Evolutionary conservation across 2,888 invertebrate species (phyloP).

Genomic region (Mythimna ferrago): DNA sequence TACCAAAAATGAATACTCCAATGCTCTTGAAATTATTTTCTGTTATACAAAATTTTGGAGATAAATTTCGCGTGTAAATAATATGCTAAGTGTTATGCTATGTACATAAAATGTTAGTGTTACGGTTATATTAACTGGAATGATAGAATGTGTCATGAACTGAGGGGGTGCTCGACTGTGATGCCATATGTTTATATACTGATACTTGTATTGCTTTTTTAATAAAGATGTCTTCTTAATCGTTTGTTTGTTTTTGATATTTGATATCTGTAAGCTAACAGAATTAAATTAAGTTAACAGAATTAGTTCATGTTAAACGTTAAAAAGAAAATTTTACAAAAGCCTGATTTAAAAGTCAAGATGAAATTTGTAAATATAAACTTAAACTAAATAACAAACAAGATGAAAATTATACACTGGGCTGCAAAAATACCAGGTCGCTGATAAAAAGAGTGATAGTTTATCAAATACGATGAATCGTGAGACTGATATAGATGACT

Average conservation of each 20-base stretch:
- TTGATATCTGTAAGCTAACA: background rate
- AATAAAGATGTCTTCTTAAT: slow-evolving; percentile 46
- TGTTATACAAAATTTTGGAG: slow-evolving; percentile 8
- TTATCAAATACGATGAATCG: too few relatives aligned
- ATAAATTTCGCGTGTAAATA: slow-evolving; percentile 49
- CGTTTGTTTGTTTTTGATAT: slow-evolving; percentile 6
- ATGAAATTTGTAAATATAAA: too few relatives aligned
- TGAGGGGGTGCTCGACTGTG: slow-evolving; percentile 54
- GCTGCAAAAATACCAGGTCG: too few relatives aligned
- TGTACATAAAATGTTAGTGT: slow-evolving; percentile 60
- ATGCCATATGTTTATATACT: slow-evolving; percentile 58
- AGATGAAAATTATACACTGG: too few relatives aligned
- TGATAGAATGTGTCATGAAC: slow-evolving; percentile 16
- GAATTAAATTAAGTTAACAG: background rate
- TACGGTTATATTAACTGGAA: slow-evolving; percentile 32
- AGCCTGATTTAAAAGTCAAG: too few relatives aligned
- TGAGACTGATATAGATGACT: too few relatives aligned
- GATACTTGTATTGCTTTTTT: slow-evolving; percentile 38
- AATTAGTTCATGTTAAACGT: background rate
- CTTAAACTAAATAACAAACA: too few relatives aligned
- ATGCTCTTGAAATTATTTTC: slow-evolving; percentile 27
- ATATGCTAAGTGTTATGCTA: slow-evolving; percentile 46
- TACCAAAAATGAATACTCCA: slow-evolving; percentile 43
- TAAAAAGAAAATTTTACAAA: too few relatives aligned
- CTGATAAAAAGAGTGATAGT: too few relatives aligned